phyloP scores from a whole-genome alignment of 2,797 vertebrate genomes.

The Paramormyrops hopkinsi region DNA sequence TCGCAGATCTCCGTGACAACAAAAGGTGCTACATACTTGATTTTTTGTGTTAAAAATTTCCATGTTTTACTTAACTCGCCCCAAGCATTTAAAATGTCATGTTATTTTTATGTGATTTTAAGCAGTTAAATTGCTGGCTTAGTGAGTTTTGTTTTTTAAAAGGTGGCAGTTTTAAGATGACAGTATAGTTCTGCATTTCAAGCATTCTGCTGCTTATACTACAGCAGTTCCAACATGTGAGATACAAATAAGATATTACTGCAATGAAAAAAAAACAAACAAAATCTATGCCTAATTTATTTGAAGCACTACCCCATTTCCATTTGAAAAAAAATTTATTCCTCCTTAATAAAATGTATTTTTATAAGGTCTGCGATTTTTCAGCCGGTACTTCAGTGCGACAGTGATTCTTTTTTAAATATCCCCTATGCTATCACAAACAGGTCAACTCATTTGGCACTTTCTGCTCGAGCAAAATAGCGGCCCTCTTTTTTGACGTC shows the following conservation, averaged over 20 bases:
- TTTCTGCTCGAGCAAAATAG: neutral
- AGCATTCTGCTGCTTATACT: neutral
- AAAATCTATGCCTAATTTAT: neutral
- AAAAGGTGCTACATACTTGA: neutral
- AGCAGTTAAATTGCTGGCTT: neutral
- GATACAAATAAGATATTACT: neutral
- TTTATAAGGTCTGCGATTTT: neutral
- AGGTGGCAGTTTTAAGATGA: neutral
- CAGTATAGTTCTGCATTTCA: neutral
- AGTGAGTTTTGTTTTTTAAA: neutral
- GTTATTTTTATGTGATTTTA: neutral
- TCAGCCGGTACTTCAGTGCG: neutral
- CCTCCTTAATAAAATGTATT: neutral
- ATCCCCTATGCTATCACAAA: neutral
- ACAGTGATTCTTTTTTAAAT: neutral
- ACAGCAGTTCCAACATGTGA: neutral
- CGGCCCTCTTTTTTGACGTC: neutral
- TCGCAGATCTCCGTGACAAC: neutral
- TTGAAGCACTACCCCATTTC: neutral
- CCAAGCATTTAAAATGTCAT: neutral
- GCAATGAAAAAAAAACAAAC: neutral
- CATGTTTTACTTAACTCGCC: neutral
- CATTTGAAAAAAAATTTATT: neutral
- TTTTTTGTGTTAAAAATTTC: neutral
- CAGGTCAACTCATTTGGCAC: neutral